Base-by-base conservation (phyloP, 2,113 vertebrate genomes). In the Bungarus multicinctus region DNA sequence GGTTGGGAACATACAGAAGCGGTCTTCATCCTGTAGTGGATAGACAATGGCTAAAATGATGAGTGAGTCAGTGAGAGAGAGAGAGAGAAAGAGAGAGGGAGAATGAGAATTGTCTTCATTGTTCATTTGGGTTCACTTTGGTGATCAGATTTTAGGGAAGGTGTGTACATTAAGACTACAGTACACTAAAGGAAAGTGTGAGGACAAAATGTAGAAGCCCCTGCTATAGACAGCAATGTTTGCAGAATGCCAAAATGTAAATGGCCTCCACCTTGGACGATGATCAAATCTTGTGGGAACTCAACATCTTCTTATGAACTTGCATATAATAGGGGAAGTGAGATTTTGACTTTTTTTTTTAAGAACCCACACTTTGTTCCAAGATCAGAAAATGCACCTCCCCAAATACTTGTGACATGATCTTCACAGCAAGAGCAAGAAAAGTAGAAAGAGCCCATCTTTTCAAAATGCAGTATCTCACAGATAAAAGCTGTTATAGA, bases 401-500 rank as follows among this genome's bases (percentile, higher is more conserved):
- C 74, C 7, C 18, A 81, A 81, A 20, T 22, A 39, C n/a, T 22
- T 39, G 34, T 81, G 18, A 22, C 74, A 43, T 43, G 18, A 39
- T 81, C 7, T 81, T 81, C 34, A 43, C 1, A 81, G 74, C 74
- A 22, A 43, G 18, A 43, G 34, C 18, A 86, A 47, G 9, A 30
- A 20, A 85, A 91, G 85, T 14, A 27, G 2, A 93, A 2, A 9
- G 7, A 18, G 18, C 2, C 14, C 39, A 50, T 45, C 45, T 10
- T 60, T 57, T 34, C 5, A 54, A 81, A 53, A 52, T 89, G 0
- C 0, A 64, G 89, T 88, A 0, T 2, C 22, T 50, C 30, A 25
- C 45, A 9, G 27, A 0, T 6, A 92, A 3, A 50, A 0, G 0
- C 1, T 9, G 18, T 25, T 39, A 43, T 2, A 25, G 12, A n/a